Conservation (phyloP, 2,797 vertebrate species). For the Cheirogaleus major region DNA sequence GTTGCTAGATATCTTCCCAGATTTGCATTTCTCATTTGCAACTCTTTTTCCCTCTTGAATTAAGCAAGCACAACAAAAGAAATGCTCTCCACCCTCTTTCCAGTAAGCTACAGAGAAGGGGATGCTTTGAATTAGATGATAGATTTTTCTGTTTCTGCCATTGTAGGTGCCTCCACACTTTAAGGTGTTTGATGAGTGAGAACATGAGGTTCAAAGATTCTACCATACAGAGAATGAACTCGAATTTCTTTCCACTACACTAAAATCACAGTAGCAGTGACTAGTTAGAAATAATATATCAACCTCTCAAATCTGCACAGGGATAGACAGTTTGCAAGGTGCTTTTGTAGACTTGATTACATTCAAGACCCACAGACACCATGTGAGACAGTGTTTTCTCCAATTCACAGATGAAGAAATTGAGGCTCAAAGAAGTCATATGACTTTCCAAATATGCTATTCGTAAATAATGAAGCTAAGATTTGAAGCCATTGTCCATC, state of each 20-base stretch:
- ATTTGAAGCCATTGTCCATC: not conserved
- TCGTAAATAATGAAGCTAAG: not conserved
- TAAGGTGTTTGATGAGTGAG: slow-evolving; percentile 73
- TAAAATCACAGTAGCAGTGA: not conserved
- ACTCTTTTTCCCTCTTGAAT: slow-evolving; percentile 13
- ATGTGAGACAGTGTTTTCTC: not conserved
- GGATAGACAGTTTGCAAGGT: not conserved
- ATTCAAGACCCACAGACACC: not conserved
- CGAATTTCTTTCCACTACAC: slow-evolving; percentile 12
- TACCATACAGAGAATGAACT: not conserved
- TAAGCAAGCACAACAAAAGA: slow-evolving; percentile 34
- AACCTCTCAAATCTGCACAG: not conserved
- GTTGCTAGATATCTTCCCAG: not conserved
- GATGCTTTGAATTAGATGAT: slow-evolving; percentile 24
- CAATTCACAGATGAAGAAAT: not conserved
- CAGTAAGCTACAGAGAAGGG: not conserved
- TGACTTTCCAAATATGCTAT: not conserved
- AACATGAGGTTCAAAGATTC: slow-evolving; percentile 44
- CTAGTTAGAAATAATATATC: not conserved
- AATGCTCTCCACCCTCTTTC: not conserved
- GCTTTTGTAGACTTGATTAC: not conserved
- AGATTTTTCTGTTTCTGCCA: slow-evolving; percentile 36
- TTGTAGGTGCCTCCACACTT: not conserved
- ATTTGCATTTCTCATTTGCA: slow-evolving; percentile 58
- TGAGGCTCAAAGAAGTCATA: not conserved